Evolutionary conservation across 1,140 invertebrate genomes (phyloP).

Genomic region (Papilio dardanus): DNA sequence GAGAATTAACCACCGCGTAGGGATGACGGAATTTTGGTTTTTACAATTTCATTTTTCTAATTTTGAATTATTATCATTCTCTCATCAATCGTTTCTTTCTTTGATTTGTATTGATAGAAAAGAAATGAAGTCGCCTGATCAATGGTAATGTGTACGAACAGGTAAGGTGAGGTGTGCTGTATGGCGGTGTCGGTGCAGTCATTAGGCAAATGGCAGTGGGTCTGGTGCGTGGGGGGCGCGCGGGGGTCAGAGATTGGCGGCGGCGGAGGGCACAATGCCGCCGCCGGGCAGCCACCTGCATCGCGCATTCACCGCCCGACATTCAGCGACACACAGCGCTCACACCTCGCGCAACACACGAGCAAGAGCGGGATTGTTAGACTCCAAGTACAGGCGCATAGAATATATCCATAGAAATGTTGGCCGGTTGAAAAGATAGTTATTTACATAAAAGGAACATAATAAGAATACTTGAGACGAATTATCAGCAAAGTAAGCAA

Average conservation of each 20-base stretch:
- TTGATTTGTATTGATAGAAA: neutral
- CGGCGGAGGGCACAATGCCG: too few species aligned
- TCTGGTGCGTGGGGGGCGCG: neutral
- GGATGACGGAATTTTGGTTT: neutral
- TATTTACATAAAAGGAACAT: too few species aligned
- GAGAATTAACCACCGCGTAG: neutral
- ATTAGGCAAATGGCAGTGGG: constrained; percentile 22
- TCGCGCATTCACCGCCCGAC: too few species aligned
- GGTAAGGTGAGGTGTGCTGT: constrained; percentile 9
- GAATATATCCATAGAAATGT: neutral
- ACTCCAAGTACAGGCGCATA: neutral
- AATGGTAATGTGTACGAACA: neutral
- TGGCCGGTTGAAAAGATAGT: neutral
- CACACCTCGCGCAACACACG: neutral
- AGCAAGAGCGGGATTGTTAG: too few species aligned
- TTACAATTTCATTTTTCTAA: too few species aligned
- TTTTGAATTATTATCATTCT: too few species aligned
- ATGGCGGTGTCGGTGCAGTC: constrained; percentile 13
- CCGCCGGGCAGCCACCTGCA: too few species aligned
- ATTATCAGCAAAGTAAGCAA: too few species aligned
- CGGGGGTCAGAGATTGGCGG: neutral
- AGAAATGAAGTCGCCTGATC: neutral
- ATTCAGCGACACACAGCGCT: neutral
- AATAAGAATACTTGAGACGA: too few species aligned
- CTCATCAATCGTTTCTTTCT: neutral